Percentiles rank a stretch among this genome's conserved stretches.
Conservation (phyloP, 2,797 vertebrate species). For the Cynopterus sphinx region DNA sequence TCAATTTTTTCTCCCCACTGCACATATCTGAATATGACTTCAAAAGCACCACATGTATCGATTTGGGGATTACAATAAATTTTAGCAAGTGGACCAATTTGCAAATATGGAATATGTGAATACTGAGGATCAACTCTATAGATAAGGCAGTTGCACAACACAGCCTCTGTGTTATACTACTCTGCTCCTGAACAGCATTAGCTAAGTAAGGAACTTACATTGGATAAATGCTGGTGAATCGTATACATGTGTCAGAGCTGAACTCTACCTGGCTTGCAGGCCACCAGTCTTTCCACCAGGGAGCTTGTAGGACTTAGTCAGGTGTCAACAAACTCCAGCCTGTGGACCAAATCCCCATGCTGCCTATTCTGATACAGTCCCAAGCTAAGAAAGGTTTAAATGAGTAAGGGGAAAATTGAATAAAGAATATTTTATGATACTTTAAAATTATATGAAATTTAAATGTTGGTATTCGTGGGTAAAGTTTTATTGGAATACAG, state of each 20-base stretch:
- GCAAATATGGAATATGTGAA: not conserved
- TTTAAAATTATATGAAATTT: not conserved
- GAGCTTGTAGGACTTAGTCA: not conserved
- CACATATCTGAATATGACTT: not conserved
- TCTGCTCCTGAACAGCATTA: not conserved
- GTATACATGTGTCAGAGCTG: not conserved
- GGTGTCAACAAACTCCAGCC: not conserved
- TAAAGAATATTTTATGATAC: not conserved
- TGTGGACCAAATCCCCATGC: not conserved
- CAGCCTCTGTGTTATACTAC: too few species aligned
- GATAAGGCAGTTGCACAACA: not conserved
- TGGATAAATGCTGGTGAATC: not conserved
- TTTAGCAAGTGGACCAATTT: not conserved
- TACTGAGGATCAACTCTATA: not conserved
- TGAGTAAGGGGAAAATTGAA: not conserved
- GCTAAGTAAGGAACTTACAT: not conserved
- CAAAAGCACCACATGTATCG: not conserved
- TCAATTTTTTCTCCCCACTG: not conserved
- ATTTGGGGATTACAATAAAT: not conserved
- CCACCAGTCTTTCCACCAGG: not conserved
- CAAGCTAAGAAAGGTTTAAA: not conserved
- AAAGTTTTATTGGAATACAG: not conserved
- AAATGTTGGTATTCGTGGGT: not conserved
- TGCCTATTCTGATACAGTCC: not conserved
- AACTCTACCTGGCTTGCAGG: not conserved